A percentile compares a stretch with the other conserved stretches of the same genome.
Conservation (phyloP, 2,113 vertebrate genomes). For the Prinia subflava region DNA sequence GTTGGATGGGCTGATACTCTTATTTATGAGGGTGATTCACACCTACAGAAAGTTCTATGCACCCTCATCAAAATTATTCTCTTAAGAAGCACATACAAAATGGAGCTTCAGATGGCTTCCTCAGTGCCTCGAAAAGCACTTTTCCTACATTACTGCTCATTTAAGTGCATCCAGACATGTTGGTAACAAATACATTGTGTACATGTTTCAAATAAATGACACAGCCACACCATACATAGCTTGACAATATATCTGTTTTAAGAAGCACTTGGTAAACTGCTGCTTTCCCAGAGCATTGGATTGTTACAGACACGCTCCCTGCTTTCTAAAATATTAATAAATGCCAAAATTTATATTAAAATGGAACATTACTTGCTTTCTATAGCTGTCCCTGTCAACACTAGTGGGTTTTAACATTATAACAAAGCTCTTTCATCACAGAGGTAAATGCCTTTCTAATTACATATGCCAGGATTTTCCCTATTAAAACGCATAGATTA, state of each 20-base stretch:
- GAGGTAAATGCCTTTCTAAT: neutral
- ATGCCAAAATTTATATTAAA: neutral
- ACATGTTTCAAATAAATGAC: neutral
- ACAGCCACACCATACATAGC: neutral
- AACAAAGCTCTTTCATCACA: neutral
- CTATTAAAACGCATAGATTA: neutral
- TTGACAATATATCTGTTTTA: neutral
- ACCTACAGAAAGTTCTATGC: neutral
- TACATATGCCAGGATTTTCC: neutral
- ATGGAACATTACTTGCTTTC: neutral
- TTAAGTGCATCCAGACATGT: neutral
- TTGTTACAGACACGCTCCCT: neutral
- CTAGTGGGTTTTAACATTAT: neutral
- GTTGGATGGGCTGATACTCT: neutral
- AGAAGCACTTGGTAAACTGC: neutral
- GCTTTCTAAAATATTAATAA: neutral
- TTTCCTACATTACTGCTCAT: neutral
- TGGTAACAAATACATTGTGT: neutral
- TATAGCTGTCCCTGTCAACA: neutral
- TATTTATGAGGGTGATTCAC: neutral
- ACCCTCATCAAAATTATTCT: neutral
- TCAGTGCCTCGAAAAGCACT: neutral
- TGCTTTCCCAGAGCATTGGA: neutral
- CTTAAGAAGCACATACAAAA: neutral
- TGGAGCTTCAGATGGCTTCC: neutral